These are phyloP conservation scores for Trypoxylus dichotomus DNA, from an alignment of 1,140 invertebrate genomes.

Conservation along the genomic window DNA sequence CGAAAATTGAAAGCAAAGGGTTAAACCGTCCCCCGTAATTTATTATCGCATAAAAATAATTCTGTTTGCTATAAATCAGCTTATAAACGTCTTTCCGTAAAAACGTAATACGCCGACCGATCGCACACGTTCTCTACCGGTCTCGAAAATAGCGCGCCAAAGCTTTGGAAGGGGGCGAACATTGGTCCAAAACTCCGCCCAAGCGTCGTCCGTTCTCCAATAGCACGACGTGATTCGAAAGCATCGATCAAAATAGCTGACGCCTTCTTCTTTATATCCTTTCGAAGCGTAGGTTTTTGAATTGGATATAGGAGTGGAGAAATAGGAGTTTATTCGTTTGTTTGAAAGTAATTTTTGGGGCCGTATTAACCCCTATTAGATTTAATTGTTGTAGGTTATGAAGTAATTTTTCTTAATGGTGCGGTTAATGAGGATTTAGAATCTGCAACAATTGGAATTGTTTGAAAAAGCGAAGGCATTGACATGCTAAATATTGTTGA, in stretches of 20 bases:
- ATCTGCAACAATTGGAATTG: too few species aligned
- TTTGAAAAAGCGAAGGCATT: too few species aligned
- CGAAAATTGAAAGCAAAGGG: constrained; percentile 22
- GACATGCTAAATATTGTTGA: too few species aligned
- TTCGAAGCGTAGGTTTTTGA: constrained; percentile 8
- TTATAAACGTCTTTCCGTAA: neutral
- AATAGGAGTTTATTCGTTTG: neutral
- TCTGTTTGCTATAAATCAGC: constrained; percentile 19
- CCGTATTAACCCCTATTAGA: too few species aligned
- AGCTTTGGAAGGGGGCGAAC: neutral
- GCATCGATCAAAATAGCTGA: constrained; percentile 36
- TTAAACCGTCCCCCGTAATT: neutral
- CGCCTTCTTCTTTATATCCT: constrained; percentile 30
- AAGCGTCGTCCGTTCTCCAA: constrained; percentile 28
- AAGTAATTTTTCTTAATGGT: too few species aligned
- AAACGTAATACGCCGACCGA: neutral
- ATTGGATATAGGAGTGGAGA: constrained; percentile 28
- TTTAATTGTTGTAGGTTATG: too few species aligned
- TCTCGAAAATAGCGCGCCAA: neutral
- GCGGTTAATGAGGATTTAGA: too few species aligned
- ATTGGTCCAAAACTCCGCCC: neutral
- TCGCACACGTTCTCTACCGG: neutral
- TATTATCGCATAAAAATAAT: constrained; percentile 17
- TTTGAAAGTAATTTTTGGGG: neutral
- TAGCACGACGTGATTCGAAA: neutral